These are phyloP conservation scores for Huso huso DNA, from an alignment of 2,797 vertebrate genomes.

Conservation along the genomic window DNA sequence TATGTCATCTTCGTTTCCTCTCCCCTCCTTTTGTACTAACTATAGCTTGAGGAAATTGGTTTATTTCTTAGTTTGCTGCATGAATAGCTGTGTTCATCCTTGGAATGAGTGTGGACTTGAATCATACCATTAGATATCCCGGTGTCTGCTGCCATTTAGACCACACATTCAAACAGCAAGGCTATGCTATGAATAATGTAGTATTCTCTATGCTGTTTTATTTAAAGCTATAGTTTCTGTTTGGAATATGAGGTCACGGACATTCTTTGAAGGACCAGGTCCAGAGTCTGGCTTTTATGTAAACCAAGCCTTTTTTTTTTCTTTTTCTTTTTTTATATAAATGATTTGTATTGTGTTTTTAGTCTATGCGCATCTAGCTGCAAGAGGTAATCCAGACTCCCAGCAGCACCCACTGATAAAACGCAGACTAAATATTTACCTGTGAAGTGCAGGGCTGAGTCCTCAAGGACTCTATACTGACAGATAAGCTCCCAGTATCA, in stretches of 20 bases:
- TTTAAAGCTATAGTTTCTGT: no score
- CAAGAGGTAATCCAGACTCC: conserved; percentile 18
- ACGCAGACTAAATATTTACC: conserved; percentile 45
- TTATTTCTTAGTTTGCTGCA: no score
- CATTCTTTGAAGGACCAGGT: not conserved
- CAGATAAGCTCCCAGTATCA: conserved; percentile 36
- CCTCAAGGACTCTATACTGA: conserved; percentile 29
- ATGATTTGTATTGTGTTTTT: conserved; percentile 14
- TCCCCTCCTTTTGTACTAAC: no score
- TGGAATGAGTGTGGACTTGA: no score
- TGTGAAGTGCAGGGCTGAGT: conserved; percentile 25
- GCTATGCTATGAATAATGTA: no score
- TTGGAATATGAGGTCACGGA: not conserved
- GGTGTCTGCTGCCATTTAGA: no score
- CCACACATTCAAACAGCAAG: no score
- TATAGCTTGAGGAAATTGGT: no score
- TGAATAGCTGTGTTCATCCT: no score
- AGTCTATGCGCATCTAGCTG: conserved; percentile 17
- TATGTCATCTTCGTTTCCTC: no score
- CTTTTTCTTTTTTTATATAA: conserved; percentile 9
- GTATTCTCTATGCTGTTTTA: no score
- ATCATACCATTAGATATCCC: no score
- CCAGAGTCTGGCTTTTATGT: conserved; percentile 16
- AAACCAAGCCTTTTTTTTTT: conserved; percentile 12
- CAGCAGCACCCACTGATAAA: conserved; percentile 25